Percentiles rank a stretch among this genome's conserved stretches.
Evolutionary conservation across 1,140 invertebrate species (phyloP).

Genomic region (Pseudomyrmex dendroicus): DNA sequence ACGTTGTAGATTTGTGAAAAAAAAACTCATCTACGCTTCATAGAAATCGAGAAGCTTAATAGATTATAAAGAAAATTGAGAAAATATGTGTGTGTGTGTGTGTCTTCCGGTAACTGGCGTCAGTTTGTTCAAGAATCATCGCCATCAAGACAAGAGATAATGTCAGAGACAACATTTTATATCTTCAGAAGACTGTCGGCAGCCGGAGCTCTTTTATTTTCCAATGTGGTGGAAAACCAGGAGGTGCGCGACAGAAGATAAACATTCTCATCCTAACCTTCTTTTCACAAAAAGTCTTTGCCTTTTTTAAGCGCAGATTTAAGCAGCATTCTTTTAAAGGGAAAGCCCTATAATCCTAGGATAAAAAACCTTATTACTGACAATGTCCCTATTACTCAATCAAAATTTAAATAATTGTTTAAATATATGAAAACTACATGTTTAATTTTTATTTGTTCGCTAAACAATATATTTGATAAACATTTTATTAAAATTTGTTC

Average conservation of each 20-base stretch:
- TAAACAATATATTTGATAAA: too few species aligned
- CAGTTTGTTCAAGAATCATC: conserved; percentile 56
- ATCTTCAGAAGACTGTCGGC: conserved; percentile 9
- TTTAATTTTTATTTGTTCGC: too few species aligned
- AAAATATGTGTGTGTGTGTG: not conserved
- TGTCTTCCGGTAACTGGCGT: not conserved
- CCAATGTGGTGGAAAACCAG: conserved; percentile 46
- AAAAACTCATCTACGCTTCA: conserved; percentile 24
- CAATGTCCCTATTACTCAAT: too few species aligned
- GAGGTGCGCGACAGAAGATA: conserved; percentile 20
- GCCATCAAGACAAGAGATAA: conserved; percentile 45
- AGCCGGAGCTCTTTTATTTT: conserved; percentile 32
- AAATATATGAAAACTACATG: too few species aligned
- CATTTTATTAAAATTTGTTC: too few species aligned
- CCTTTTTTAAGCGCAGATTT: conserved; percentile 37
- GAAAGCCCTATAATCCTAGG: not conserved
- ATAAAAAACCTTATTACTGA: too few species aligned
- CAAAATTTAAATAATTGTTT: too few species aligned
- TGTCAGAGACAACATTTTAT: conserved; percentile 53
- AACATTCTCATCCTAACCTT: conserved; percentile 17
- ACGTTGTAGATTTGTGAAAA: not conserved
- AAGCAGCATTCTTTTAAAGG: conserved; percentile 6
- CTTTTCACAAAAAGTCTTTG: conserved; percentile 6
- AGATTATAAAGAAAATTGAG: conserved; percentile 46
- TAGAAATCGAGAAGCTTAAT: conserved; percentile 25